Evolutionary conservation across 2,113 vertebrate genomes (phyloP).

Genomic region (Baryphthengus martii): DNA sequence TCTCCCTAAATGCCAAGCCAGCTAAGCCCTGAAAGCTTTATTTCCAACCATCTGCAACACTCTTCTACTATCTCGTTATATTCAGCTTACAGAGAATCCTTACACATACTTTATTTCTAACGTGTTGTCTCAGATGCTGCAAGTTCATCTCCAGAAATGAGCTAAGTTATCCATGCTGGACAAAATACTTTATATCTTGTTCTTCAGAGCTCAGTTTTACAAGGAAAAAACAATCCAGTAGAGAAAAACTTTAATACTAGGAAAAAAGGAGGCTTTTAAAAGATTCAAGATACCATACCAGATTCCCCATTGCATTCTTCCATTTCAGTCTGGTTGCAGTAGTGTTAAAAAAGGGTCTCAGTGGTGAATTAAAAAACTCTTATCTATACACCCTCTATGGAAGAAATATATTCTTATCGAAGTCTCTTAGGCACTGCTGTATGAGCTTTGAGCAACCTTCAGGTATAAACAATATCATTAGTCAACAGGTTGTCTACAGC

Average conservation of each 20-base stretch:
- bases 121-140: not conserved
- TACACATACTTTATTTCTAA: not conserved
- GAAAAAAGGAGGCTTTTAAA: not conserved
- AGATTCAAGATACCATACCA: not conserved
- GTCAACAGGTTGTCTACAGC: not conserved
- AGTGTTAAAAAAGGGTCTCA: not conserved
- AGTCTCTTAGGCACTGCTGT: not conserved
- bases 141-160: not conserved
- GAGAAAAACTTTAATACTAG: not conserved
- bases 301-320: not conserved
- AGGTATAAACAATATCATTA: not conserved
- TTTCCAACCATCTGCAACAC: not conserved
- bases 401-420: not conserved
- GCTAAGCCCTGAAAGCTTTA: not conserved
- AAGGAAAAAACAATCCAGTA: not conserved
- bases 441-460: not conserved
- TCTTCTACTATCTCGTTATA: not conserved
- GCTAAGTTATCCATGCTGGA: not conserved
- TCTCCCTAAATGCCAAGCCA: not conserved
- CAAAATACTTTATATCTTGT: not conserved
- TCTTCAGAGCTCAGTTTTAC: not conserved
- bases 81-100: not conserved
- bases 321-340: not conserved
- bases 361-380: not conserved
- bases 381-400: not conserved